Conservation (phyloP, 2,888 invertebrate genomes). For the Eupithecia inturbata region DNA sequence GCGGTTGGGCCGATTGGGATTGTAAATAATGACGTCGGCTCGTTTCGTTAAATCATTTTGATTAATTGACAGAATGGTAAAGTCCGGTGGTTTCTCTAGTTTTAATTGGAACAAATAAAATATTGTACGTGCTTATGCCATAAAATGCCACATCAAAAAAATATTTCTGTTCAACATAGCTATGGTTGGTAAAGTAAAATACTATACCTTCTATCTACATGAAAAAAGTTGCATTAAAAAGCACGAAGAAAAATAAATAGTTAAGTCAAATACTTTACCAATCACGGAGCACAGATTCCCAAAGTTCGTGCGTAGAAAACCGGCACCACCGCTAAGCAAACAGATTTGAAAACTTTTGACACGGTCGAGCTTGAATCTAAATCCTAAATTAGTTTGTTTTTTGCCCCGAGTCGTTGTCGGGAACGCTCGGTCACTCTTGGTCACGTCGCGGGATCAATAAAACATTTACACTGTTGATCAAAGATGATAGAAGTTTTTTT, state of each 20-base stretch:
- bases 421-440: slow-evolving; percentile 68
- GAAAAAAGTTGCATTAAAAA: neutral
- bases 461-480: slow-evolving; percentile 49
- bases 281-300: slow-evolving; percentile 60
- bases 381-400: slow-evolving; percentile 80
- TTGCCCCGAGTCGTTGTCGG: slow-evolving; percentile 59
- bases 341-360: slow-evolving; percentile 68
- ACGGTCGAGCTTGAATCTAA: slow-evolving; percentile 71
- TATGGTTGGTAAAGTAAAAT: neutral
- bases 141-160: neutral
- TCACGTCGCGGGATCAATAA: slow-evolving; percentile 64
- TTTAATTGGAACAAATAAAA: slow-evolving; percentile 15
- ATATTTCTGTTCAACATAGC: neutral
- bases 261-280: slow-evolving; percentile 41
- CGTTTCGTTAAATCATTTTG: slow-evolving; percentile 69
- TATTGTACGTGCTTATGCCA: neutral
- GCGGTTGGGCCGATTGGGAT: slow-evolving; percentile 63
- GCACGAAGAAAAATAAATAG: neutral
- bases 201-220: neutral
- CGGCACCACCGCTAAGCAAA: slow-evolving; percentile 69
- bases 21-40: slow-evolving; percentile 65
- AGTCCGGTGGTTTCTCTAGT: slow-evolving; percentile 45
- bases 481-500: slow-evolving; percentile 35
- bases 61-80: slow-evolving; percentile 61
- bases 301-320: slow-evolving; percentile 79